These are phyloP conservation scores for Meteorus cinctellus DNA, from an alignment of 2,888 invertebrate species.

Conservation along the genomic window DNA sequence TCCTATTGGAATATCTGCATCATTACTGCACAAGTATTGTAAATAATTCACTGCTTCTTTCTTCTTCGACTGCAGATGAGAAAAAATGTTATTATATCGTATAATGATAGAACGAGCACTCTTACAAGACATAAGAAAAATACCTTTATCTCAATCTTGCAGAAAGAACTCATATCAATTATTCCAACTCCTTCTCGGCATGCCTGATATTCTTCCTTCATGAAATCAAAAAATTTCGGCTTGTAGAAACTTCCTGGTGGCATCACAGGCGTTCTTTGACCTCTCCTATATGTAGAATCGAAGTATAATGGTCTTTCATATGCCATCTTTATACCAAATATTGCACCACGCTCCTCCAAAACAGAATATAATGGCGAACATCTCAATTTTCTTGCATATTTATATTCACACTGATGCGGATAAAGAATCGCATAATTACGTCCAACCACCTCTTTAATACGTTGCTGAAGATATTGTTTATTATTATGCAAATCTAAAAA, in stretches of 20 bases:
- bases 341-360: conserved; percentile 78
- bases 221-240: conserved; percentile 81
- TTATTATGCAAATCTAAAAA: conserved; percentile 82
- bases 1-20: conserved; percentile 79
- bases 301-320: conserved; percentile 83
- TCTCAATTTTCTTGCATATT: conserved; percentile 77
- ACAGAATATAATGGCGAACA: conserved; percentile 82
- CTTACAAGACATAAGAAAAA: conserved; percentile 20
- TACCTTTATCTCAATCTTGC: conserved; percentile 84
- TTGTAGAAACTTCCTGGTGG: conserved; percentile 80
- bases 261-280: conserved; percentile 75
- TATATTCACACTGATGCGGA: conserved; percentile 78
- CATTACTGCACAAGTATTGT: conserved; percentile 80
- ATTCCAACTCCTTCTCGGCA: conserved; percentile 85
- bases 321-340: conserved; percentile 83
- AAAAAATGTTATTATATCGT: not conserved
- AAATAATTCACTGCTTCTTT: conserved; percentile 78
- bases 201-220: conserved; percentile 82
- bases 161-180: conserved; percentile 86
- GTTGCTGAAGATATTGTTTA: conserved; percentile 77
- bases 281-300: conserved; percentile 75
- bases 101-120: too few relatives aligned
- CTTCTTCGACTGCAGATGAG: conserved; percentile 75
- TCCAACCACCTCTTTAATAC: conserved; percentile 80
- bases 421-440: conserved; percentile 77